A percentile compares a stretch with the other conserved stretches of the same genome.
Evolutionary conservation across 1,140 invertebrate genomes (phyloP).

Genomic region (Dreissena rostriformis): DNA sequence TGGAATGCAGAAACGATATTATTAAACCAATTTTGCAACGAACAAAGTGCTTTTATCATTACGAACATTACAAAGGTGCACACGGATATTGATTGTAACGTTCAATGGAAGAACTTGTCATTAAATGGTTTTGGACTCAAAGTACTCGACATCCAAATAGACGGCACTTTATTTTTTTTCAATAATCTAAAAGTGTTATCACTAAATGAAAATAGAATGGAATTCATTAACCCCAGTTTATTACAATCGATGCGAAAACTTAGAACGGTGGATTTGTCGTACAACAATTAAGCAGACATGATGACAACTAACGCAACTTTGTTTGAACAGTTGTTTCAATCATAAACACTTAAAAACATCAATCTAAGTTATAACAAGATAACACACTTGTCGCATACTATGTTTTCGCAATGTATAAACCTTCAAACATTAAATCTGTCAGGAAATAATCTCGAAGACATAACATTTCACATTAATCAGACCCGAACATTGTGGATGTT

Average conservation of each 20-base stretch:
- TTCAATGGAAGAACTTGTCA: neutral
- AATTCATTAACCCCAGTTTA: slow-evolving; percentile 12
- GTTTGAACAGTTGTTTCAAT: slow-evolving; percentile 7
- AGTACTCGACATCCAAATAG: neutral
- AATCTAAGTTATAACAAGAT: slow-evolving; percentile 1
- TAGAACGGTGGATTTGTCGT: neutral
- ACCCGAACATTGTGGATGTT: neutral
- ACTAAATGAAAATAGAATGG: slow-evolving; percentile 1
- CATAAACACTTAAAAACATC: too few species aligned
- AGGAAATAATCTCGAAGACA: slow-evolving; percentile 6
- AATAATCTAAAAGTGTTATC: too few species aligned
- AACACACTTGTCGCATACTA: neutral
- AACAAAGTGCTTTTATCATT: neutral
- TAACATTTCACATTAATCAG: neutral
- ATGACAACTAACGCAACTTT: neutral
- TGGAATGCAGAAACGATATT: too few species aligned
- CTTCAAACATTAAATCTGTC: slow-evolving; percentile 6
- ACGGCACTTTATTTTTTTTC: neutral
- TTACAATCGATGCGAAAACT: slow-evolving; percentile 7
- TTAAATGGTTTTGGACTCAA: neutral
- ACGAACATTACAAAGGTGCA: neutral
- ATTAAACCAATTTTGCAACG: neutral
- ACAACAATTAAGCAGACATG: neutral
- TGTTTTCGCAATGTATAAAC: neutral
- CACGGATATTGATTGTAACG: neutral